These are phyloP conservation scores for Lophura nycthemera DNA, from an alignment of 2,113 vertebrate genomes.

Conservation along the genomic window DNA sequence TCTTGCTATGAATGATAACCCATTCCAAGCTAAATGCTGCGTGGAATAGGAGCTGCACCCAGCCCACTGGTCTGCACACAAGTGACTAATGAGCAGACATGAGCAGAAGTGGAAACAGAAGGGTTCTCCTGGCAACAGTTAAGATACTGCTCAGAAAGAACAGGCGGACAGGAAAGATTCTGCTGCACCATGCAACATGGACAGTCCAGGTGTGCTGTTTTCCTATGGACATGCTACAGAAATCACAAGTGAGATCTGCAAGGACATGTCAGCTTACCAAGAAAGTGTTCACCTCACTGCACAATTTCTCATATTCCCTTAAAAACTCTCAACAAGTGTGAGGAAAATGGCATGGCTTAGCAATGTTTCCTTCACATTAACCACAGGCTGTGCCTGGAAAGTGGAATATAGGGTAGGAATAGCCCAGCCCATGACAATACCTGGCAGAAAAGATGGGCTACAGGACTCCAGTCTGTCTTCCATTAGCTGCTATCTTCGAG, in stretches of 20 bases:
- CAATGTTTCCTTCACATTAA: background rate
- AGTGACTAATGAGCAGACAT: background rate
- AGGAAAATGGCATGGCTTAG: background rate
- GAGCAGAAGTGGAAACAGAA: background rate
- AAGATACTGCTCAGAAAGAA: background rate
- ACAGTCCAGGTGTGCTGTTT: background rate
- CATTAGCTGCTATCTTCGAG: conserved; percentile 49
- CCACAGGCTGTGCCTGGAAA: background rate
- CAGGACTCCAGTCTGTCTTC: conserved; percentile 9
- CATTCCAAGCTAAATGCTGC: background rate
- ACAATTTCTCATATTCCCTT: background rate
- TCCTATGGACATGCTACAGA: background rate
- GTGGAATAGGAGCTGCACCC: background rate
- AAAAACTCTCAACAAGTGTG: background rate
- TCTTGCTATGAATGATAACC: background rate
- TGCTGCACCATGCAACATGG: background rate
- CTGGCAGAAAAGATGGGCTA: background rate
- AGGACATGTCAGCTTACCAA: background rate
- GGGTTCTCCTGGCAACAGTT: background rate
- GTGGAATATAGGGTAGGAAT: background rate
- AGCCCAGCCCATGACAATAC: background rate
- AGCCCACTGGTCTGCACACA: background rate
- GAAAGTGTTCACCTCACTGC: background rate
- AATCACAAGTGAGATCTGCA: background rate
- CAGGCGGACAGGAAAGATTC: background rate